These are phyloP conservation scores for Pollenia angustigena DNA, from an alignment of 2,888 invertebrate species.

Conservation along the genomic window DNA sequence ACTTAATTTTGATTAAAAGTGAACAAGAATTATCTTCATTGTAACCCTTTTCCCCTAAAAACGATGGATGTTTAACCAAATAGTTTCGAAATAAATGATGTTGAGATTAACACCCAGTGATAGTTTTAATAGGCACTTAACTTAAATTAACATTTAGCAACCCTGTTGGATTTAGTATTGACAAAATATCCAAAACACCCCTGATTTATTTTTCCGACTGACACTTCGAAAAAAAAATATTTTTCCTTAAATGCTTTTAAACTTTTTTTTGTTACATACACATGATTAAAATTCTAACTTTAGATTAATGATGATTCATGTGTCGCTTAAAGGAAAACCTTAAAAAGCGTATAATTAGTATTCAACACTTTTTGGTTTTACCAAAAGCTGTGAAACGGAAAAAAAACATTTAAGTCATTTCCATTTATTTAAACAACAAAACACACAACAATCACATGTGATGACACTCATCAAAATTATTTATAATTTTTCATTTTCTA, in stretches of 20 bases:
- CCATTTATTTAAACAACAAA: constrained; percentile 27
- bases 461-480: constrained; percentile 71
- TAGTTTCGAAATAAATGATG: constrained; percentile 64
- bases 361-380: constrained; percentile 70
- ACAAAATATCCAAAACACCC: constrained; percentile 48
- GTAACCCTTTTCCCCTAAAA: constrained; percentile 43
- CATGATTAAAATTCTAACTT: constrained; percentile 55
- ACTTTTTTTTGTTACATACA: not conserved
- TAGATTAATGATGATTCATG: constrained; percentile 69
- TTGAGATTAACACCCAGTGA: constrained; percentile 59
- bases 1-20: constrained; percentile 62
- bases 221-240: constrained; percentile 36
- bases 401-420: constrained; percentile 56
- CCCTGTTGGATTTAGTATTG: constrained; percentile 39
- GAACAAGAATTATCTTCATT: not conserved
- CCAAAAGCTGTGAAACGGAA: constrained; percentile 30
- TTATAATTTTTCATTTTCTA: constrained; percentile 71
- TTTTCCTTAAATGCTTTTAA: constrained; percentile 6
- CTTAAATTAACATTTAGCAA: constrained; percentile 71
- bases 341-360: constrained; percentile 73
- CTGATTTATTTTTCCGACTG: constrained; percentile 35
- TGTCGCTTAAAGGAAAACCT: constrained; percentile 42
- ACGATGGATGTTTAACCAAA: not conserved
- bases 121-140: constrained; percentile 72
- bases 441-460: constrained; percentile 45